These are phyloP conservation scores for Hemitrygon akajei DNA, from an alignment of 2,797 vertebrate species.

Conservation along the genomic window DNA sequence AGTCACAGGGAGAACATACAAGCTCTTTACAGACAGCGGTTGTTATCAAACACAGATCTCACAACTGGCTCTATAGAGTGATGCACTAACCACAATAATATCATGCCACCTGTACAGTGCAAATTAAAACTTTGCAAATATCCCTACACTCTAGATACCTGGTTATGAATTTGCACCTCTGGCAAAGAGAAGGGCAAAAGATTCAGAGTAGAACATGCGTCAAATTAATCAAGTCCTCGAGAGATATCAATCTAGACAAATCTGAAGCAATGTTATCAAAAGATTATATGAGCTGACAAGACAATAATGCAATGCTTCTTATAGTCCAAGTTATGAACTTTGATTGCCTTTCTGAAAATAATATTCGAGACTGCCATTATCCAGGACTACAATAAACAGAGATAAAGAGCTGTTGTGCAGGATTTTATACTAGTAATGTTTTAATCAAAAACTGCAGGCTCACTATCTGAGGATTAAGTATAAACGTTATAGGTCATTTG, in stretches of 20 bases:
- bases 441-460: neutral
- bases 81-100: no score
- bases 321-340: neutral
- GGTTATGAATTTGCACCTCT: neutral
- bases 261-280: neutral
- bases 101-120: neutral
- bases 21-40: no score
- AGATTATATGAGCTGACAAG: neutral
- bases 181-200: neutral
- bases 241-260: neutral
- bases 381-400: neutral
- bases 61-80: no score
- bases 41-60: no score
- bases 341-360: neutral
- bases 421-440: neutral
- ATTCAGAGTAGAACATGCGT: neutral
- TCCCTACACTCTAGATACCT: neutral
- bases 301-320: neutral
- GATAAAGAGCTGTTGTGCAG: neutral
- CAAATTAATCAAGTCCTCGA: neutral
- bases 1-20: no score
- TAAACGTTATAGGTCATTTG: neutral
- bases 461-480: neutral
- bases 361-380: neutral
- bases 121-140: neutral